Conservation (phyloP, 2,797 vertebrate genomes). For the Cyclura pinguis region DNA sequence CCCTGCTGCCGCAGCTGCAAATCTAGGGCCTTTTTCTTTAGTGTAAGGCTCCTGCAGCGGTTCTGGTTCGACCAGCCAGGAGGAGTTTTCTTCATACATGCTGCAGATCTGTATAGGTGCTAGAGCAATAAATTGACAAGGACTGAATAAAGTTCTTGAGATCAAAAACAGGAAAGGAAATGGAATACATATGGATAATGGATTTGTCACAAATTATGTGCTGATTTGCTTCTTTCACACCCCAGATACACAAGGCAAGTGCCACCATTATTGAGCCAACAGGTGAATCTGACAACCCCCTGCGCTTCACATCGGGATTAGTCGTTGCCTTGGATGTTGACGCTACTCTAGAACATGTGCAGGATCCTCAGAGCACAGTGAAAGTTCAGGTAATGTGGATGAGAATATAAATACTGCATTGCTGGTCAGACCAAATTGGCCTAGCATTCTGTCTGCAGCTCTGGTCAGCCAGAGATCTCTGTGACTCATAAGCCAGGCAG, state of each 20-base stretch:
- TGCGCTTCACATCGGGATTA: conserved; percentile 92
- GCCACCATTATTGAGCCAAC: conserved; percentile 95
- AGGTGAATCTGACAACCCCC: conserved; percentile 94
- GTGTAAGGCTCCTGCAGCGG: not conserved
- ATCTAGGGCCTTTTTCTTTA: not conserved
- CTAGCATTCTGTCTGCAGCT: not conserved
- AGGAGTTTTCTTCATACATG: not conserved
- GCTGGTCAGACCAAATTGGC: too few species aligned
- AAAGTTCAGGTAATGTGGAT: conserved; percentile 90
- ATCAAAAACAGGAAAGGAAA: too few species aligned
- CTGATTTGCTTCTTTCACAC: conserved; percentile 18
- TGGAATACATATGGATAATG: too few species aligned
- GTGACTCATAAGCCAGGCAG: not conserved
- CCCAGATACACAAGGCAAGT: conserved; percentile 90
- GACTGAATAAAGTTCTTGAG: too few species aligned
- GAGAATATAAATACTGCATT: not conserved
- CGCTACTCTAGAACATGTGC: conserved; percentile 92
- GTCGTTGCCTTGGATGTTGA: conserved; percentile 95
- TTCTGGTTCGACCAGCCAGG: not conserved
- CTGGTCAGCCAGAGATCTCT: not conserved
- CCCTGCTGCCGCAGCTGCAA: not conserved
- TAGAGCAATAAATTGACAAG: not conserved
- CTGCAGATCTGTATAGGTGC: too few species aligned
- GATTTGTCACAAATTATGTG: not conserved
- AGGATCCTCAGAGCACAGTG: conserved; percentile 90